Evolutionary conservation across 2,888 invertebrate genomes (phyloP).

Genomic region (Parnassius apollo): DNA sequence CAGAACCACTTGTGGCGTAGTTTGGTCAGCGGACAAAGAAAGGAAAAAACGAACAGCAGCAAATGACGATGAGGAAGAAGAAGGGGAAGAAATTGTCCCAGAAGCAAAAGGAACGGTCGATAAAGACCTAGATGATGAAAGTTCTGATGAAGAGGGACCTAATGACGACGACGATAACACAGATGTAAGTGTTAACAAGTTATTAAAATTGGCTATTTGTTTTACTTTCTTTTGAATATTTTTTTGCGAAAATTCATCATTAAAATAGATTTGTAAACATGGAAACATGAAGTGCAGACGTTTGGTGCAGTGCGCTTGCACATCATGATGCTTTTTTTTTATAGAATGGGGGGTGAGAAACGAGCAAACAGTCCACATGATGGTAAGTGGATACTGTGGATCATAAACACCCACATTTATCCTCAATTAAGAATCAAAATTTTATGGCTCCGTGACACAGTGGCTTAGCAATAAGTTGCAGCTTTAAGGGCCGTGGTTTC

Average conservation of each 20-base stretch:
- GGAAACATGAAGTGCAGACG: too few species aligned
- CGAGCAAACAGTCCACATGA: too few species aligned
- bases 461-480: too few species aligned
- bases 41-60: constrained; percentile 48
- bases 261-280: too few species aligned
- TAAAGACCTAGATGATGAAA: constrained; percentile 85
- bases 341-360: too few species aligned
- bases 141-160: constrained; percentile 79
- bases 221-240: not conserved
- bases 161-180: constrained; percentile 58
- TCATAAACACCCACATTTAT: too few species aligned
- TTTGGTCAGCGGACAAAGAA: constrained; percentile 76
- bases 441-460: too few species aligned
- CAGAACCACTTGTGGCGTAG: constrained; percentile 73
- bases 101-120: constrained; percentile 59
- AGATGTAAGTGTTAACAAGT: constrained; percentile 47
- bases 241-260: not conserved
- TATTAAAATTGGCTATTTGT: not conserved
- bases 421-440: too few species aligned
- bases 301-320: too few species aligned
- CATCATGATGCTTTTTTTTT: too few species aligned
- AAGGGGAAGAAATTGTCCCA: constrained; percentile 36
- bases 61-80: constrained; percentile 66
- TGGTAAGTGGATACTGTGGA: too few species aligned
- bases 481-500: too few species aligned